phyloP scores from a whole-genome alignment of 1,140 invertebrate genomes.

The Drosophila virilis region DNA sequence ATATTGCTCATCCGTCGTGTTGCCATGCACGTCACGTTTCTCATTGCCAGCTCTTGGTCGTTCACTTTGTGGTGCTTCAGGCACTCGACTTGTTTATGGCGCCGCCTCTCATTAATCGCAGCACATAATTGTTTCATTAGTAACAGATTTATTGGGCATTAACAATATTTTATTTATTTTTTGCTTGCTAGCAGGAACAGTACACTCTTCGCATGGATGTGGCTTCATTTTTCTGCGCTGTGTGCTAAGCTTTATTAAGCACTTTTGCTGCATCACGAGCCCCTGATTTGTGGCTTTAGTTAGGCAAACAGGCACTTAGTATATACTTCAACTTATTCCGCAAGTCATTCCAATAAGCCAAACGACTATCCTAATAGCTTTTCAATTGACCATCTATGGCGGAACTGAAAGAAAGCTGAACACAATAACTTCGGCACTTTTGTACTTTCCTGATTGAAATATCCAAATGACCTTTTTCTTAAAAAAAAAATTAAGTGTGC shows the following conservation, averaged over 20 bases:
- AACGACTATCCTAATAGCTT: constrained; percentile 2
- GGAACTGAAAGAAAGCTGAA: background rate
- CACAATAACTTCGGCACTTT: background rate
- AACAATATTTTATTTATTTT: constrained; percentile 29
- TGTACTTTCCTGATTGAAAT: too few relatives aligned
- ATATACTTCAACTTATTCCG: constrained; percentile 1
- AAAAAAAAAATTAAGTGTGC: too few relatives aligned
- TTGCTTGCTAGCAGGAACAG: constrained; percentile 10
- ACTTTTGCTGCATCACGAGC: constrained; percentile 49
- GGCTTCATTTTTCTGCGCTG: constrained; percentile 51
- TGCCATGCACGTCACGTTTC: constrained; percentile 71
- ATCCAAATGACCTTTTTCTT: too few relatives aligned
- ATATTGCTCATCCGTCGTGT: constrained; percentile 66
- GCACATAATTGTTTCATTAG: constrained; percentile 80
- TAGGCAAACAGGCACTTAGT: background rate
- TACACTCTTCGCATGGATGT: background rate
- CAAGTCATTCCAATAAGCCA: constrained; percentile 10
- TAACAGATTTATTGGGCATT: constrained; percentile 75
- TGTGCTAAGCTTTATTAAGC: constrained; percentile 51
- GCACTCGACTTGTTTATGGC: constrained; percentile 65
- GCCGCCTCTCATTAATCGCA: constrained; percentile 62
- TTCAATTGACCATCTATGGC: background rate
- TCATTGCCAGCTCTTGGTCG: constrained; percentile 14
- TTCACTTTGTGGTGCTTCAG: constrained; percentile 1
- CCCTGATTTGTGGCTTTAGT: constrained; percentile 2